These are phyloP conservation scores for Helicoverpa armigera DNA, from an alignment of 1,140 invertebrate species.

Conservation along the genomic window DNA sequence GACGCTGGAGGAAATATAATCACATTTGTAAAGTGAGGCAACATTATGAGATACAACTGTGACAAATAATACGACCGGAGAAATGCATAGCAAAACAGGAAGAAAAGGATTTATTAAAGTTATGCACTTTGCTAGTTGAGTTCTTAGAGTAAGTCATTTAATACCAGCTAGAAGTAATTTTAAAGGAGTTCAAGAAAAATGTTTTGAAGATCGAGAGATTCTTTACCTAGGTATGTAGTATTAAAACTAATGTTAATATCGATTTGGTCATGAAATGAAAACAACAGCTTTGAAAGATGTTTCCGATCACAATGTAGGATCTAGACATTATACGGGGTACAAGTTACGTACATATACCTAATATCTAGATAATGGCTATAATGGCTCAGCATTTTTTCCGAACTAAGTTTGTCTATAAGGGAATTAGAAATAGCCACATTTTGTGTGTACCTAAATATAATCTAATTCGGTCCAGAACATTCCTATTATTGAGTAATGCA, in stretches of 20 bases:
- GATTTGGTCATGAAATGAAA: neutral
- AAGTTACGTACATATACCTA: no score
- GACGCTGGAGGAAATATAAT: constrained; percentile 11
- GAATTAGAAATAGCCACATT: no score
- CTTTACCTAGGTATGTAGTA: neutral
- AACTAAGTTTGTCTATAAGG: no score
- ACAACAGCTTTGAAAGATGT: neutral
- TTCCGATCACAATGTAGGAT: neutral
- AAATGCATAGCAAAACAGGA: constrained; percentile 9
- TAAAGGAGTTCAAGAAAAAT: no score
- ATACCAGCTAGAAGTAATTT: no score
- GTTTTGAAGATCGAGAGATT: no score
- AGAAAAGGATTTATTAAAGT: neutral
- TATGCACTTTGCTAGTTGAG: neutral
- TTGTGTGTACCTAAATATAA: neutral
- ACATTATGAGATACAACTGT: constrained; percentile 27
- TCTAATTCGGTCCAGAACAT: neutral
- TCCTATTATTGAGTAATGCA: constrained; percentile 9
- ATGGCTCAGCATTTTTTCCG: neutral
- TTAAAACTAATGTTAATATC: neutral
- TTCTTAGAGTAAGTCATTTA: no score
- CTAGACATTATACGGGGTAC: constrained; percentile 3
- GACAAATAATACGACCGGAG: constrained; percentile 15
- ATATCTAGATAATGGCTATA: no score
- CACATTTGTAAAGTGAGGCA: constrained; percentile 1